phyloP scores from a whole-genome alignment of 2,888 invertebrate species.

The Stenoptilia bipunctidactyla region DNA sequence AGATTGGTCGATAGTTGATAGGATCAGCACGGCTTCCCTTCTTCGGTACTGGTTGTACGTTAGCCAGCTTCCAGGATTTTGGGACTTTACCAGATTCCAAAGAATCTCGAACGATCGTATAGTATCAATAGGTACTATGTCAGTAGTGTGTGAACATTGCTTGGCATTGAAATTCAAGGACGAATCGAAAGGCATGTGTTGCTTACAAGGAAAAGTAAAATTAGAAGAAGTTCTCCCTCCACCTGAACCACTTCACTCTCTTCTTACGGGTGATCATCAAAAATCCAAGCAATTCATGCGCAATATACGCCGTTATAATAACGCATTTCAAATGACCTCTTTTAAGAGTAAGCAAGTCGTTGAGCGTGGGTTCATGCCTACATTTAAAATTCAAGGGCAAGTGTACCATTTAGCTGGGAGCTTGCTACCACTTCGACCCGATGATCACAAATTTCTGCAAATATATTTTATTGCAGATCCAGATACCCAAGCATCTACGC shows the following conservation, averaged over 20 bases:
- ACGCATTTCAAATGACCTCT: conserved; percentile 20
- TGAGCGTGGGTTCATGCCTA: conserved; percentile 17
- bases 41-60: too few species aligned
- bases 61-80: too few species aligned
- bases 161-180: conserved; percentile 15
- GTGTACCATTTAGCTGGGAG: conserved; percentile 17
- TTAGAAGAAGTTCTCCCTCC: conserved; percentile 14
- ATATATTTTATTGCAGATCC: conserved; percentile 18
- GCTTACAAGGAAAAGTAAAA: conserved; percentile 16
- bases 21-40: too few species aligned
- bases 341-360: conserved; percentile 16
- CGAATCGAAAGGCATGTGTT: conserved; percentile 16
- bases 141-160: conserved; percentile 19
- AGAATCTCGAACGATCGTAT: conserved; percentile 19
- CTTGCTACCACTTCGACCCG: conserved; percentile 15
- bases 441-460: conserved; percentile 18
- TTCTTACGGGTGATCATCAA: conserved; percentile 16
- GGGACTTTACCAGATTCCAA: too few species aligned
- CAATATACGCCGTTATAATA: conserved; percentile 18
- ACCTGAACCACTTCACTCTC: conserved; percentile 18
- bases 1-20: too few species aligned
- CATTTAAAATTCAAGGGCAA: conserved; percentile 18
- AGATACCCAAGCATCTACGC: conserved; percentile 16
- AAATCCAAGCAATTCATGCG: conserved; percentile 17
- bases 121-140: conserved; percentile 19